These are phyloP conservation scores for Andrena praecox DNA, from an alignment of 2,888 invertebrate species.

Conservation along the genomic window DNA sequence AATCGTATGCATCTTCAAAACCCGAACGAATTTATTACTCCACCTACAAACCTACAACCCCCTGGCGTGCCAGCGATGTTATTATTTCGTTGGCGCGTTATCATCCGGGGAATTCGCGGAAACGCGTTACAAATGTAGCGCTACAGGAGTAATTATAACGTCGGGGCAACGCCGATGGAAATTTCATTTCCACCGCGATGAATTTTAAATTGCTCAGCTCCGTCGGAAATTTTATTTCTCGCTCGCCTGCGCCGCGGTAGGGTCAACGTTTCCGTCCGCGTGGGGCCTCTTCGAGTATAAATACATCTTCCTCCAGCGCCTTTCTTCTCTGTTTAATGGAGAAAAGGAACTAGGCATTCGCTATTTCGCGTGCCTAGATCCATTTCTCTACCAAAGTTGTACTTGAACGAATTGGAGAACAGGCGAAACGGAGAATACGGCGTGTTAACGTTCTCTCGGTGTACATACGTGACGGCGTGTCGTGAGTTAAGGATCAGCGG, in stretches of 20 bases:
- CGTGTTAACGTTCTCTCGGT: neutral
- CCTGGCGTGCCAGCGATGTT: neutral
- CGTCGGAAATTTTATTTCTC: conserved; percentile 14
- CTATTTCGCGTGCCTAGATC: neutral
- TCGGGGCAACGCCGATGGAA: neutral
- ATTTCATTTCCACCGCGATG: neutral
- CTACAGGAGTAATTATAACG: conserved; percentile 9
- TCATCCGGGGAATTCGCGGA: conserved; percentile 4
- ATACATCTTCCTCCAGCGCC: neutral
- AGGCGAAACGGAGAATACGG: neutral
- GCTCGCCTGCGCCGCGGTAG: neutral
- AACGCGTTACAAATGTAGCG: conserved; percentile 11
- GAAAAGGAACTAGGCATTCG: neutral
- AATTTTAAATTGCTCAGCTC: neutral
- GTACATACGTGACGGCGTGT: too few species aligned
- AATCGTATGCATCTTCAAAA: neutral
- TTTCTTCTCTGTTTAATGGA: neutral
- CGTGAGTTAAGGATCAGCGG: conserved; percentile 10
- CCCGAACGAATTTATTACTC: conserved; percentile 2
- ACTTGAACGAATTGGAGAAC: neutral
- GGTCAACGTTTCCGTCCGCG: neutral
- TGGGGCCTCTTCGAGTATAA: neutral
- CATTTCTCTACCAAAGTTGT: neutral
- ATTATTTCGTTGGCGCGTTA: conserved; percentile 16
- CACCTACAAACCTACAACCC: neutral